phyloP scores from a whole-genome alignment of 2,888 invertebrate species.

The Epirrhoe tristata region DNA sequence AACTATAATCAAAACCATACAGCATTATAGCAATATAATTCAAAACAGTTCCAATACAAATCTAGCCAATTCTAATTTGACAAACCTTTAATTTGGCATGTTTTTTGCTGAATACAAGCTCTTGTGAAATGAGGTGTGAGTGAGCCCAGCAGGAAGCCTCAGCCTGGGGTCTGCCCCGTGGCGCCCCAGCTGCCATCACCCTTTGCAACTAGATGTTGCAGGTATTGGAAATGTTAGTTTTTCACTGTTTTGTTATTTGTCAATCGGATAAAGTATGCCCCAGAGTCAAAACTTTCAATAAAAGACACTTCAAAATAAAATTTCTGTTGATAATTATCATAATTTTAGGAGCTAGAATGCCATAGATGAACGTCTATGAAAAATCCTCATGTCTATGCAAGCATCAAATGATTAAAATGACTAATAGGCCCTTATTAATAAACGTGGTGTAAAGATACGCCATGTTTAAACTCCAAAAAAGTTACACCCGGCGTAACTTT shows the following conservation, averaged over 20 bases:
- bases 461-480: no score
- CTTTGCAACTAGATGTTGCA: conserved; percentile 72
- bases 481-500: no score
- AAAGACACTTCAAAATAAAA: no score
- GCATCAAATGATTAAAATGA: no score
- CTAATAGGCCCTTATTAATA: no score
- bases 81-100: conserved; percentile 63
- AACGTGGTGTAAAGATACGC: no score
- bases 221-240: conserved; percentile 64
- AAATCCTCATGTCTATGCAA: no score
- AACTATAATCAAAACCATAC: not conserved
- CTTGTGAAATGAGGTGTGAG: conserved; percentile 85
- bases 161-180: conserved; percentile 61
- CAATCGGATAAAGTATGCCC: conserved; percentile 15
- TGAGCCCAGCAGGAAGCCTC: conserved; percentile 73
- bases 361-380: no score
- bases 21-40: conserved; percentile 34
- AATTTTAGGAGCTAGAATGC: no score
- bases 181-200: conserved; percentile 76
- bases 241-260: conserved; percentile 51
- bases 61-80: conserved; percentile 59
- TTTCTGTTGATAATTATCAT: no score
- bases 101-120: conserved; percentile 69
- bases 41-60: conserved; percentile 41
- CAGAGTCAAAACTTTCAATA: not conserved